These are phyloP conservation scores for Tachycineta bicolor DNA, from an alignment of 2,113 vertebrate genomes.

Conservation along the genomic window DNA sequence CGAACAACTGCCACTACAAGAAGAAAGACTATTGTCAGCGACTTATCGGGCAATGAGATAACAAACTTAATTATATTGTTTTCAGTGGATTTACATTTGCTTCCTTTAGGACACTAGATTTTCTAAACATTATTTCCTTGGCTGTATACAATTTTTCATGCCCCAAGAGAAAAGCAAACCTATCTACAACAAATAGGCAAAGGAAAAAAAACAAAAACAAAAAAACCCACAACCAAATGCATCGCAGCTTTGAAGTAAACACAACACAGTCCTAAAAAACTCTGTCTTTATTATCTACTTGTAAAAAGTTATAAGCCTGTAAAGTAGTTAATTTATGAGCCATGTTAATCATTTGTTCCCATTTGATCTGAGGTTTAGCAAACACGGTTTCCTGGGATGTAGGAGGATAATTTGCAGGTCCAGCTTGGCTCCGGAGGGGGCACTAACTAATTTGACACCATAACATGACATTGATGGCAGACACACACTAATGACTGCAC, in stretches of 20 bases:
- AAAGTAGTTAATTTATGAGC: slow-evolving; percentile 78
- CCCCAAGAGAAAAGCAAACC: not conserved
- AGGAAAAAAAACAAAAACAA: not conserved
- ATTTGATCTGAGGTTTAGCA: slow-evolving; percentile 68
- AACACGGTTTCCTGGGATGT: slow-evolving; percentile 69
- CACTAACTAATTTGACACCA: slow-evolving; percentile 76
- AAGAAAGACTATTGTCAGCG: slow-evolving; percentile 70
- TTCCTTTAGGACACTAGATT: slow-evolving; percentile 60
- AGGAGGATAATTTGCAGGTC: slow-evolving; percentile 76
- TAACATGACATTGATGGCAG: slow-evolving; percentile 70
- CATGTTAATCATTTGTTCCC: slow-evolving; percentile 75
- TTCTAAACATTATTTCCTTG: slow-evolving; percentile 44
- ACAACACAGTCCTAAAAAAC: slow-evolving; percentile 38
- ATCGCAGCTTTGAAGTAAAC: slow-evolving; percentile 4
- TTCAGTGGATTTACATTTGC: slow-evolving; percentile 67
- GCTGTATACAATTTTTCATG: not conserved
- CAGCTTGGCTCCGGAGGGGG: slow-evolving; percentile 66
- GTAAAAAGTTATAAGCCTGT: slow-evolving; percentile 76
- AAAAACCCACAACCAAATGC: too few relatives aligned
- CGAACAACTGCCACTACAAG: slow-evolving; percentile 69
- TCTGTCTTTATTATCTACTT: slow-evolving; percentile 73
- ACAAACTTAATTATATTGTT: slow-evolving; percentile 76
- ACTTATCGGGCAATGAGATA: slow-evolving; percentile 73
- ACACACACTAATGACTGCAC: slow-evolving; percentile 71
- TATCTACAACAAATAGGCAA: not conserved